Base-by-base conservation (phyloP, 2,113 vertebrate species). In the Zeus faber region DNA sequence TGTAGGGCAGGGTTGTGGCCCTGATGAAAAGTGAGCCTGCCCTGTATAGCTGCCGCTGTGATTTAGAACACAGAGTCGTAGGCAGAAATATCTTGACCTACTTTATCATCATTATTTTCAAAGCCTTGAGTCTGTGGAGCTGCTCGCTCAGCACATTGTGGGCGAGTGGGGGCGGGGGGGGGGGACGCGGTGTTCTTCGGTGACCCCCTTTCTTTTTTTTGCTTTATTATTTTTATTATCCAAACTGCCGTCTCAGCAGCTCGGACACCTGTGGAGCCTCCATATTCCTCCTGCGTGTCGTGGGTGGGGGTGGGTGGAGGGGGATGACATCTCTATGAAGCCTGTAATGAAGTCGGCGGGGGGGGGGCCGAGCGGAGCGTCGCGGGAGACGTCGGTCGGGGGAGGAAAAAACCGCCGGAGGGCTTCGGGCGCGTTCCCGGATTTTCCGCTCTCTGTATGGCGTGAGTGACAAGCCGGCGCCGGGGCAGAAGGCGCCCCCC, bases 21-120 rank as follows among this genome's bases (percentile, higher is more conserved):
- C 74, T 46, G 40, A 67, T 72, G 77, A 74, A 37, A 54, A 70
- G 65, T 50, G 53, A 65, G 60, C 58, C 67, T 60, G 62, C 53
- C 73, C 49, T 25, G 16, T 52, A 29, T 22, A 26, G 48, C 33
- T 43, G 31, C 21, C 20, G 21, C 52, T 59, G 70, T 83, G 84
- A 89, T 87, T 83, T 82, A 86, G 76, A 71, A 76, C 55, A 18
- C 58, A 11, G 50, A 53, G 37, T 20, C 45, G 26, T 11, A 21
- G 26, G 54, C 46, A 55, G 54, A 47, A 23, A 35, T 54, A 35
- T 53, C 39, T 62, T 53, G 49, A 60, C 46, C 68, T 72, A 83
- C 79, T 88, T 88, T 63, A 85, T 87, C 85, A 84, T 76, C 50
- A 79, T 81, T 87, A 66, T 67, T 82, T 85, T 79, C 71, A 66